Conservation (phyloP, 2,113 vertebrate genomes). For the Centropristis striata region DNA sequence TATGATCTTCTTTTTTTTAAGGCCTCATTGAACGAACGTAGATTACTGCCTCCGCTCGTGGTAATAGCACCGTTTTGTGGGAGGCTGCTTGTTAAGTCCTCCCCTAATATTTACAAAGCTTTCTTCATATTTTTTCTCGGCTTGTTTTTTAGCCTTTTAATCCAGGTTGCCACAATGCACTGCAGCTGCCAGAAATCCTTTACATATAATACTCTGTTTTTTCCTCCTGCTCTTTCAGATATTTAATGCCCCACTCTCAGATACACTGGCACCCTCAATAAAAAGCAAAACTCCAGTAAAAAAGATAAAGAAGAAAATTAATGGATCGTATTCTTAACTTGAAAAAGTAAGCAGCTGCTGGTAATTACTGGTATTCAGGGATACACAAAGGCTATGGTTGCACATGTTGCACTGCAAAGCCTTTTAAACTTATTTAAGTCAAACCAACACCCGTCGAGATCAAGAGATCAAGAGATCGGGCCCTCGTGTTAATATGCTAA, state of each 20-base stretch:
- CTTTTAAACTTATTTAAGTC: conserved; percentile 49
- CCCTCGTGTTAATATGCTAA: conserved; percentile 40
- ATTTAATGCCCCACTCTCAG: conserved; percentile 9
- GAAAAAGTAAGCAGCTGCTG: conserved; percentile 21
- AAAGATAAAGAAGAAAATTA: conserved; percentile 40
- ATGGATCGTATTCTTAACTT: conserved; percentile 23
- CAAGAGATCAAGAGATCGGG: conserved; percentile 53
- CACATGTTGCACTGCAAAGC: conserved; percentile 8
- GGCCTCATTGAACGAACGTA: conserved; percentile 50
- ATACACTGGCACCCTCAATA: conserved; percentile 31
- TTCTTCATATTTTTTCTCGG: conserved; percentile 38
- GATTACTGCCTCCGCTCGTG: conserved; percentile 37
- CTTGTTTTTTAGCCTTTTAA: conserved; percentile 51
- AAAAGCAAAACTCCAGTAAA: conserved; percentile 12
- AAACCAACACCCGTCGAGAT: conserved; percentile 33
- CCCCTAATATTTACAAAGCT: conserved; percentile 58
- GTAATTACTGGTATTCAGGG: conserved; percentile 37
- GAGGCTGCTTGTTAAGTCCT: conserved; percentile 24
- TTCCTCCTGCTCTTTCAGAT: conserved; percentile 41
- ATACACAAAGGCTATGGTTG: conserved; percentile 21
- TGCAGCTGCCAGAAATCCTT: conserved; percentile 28
- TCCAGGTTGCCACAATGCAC: conserved; percentile 27
- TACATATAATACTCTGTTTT: conserved; percentile 37
- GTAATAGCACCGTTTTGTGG: conserved; percentile 37
- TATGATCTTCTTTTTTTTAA: conserved; percentile 39